Base-by-base conservation (phyloP, 2,113 vertebrate genomes). In the Psilopogon haemacephalus region DNA sequence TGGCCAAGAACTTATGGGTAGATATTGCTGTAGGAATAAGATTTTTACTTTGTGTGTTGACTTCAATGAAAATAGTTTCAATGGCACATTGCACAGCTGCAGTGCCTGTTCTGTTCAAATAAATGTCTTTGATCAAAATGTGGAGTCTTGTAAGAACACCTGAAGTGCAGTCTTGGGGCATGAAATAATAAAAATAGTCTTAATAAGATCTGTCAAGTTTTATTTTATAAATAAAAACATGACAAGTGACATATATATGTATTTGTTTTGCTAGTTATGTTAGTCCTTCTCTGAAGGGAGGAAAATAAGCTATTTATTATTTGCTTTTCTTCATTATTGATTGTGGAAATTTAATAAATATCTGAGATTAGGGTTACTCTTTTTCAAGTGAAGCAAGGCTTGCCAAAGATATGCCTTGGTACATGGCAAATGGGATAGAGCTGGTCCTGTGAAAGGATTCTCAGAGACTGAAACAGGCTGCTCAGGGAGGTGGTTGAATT, bases 81-180 rank as follows among this genome's bases (percentile, higher is more conserved):
- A 50, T 7, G 33, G 44, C 21, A 55, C 20, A 9, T 60, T n/a
- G 48, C 58, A 48, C 38, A 92, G 74, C 62, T 94, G 65, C 65
- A 38, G 42, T 83, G 60, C 62, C 44, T 87, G 18, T 88, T 77
- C 81, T n/a, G n/a, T n/a, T 71, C 23, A 32, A 69, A 80, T 84
- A 75, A 92, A 69, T 4, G 5, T 74, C 83, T 90, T 54, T 84
- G 46, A 54, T 79, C 50, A 86, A 84, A 95, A 92, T 89, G 55
- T 19, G 16, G 5, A 90, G 40, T 84, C 28, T 88, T 82, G 40
- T 82, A 81, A 76, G 55, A 75, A 15, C 58, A 62, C 44, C 67
- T 71, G 26, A 72, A 72, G 19, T 65, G 18, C n/a, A 69, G 27
- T 69, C 65, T 63, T 79, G 40, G 50, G 33, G 50, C 8, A 27